Evolutionary conservation across 2,888 invertebrate species (phyloP).

Genomic region (Melinaea marsaeus): DNA sequence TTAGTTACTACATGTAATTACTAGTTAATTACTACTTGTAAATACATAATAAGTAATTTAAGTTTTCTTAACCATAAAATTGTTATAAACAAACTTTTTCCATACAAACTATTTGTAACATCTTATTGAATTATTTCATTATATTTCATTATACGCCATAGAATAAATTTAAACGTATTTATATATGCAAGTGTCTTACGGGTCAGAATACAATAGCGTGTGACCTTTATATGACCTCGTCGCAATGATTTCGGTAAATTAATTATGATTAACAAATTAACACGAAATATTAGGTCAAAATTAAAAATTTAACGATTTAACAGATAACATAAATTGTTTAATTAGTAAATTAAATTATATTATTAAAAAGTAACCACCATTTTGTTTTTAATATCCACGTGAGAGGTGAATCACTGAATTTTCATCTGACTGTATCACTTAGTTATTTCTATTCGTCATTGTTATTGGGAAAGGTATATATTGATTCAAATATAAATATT

Average conservation of each 20-base stretch:
- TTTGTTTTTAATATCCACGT: not conserved
- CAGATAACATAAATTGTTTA: no score
- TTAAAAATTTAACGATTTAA: no score
- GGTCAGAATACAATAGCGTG: conserved; percentile 61
- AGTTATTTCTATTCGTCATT: conserved; percentile 18
- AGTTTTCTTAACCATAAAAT: no score
- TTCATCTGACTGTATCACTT: conserved; percentile 16
- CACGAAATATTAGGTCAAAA: no score
- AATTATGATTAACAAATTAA: no score
- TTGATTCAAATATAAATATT: conserved; percentile 6
- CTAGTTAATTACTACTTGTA: no score
- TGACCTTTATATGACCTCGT: conserved; percentile 39
- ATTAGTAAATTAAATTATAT: no score
- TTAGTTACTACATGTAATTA: no score
- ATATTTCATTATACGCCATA: not conserved
- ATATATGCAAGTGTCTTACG: conserved; percentile 62
- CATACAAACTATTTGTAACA: no score
- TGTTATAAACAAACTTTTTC: no score
- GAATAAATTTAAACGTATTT: conserved; percentile 40
- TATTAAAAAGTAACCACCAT: no score
- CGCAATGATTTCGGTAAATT: not conserved
- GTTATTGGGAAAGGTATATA: not conserved
- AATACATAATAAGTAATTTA: no score
- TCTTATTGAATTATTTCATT: not conserved
- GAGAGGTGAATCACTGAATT: conserved; percentile 16